Evolutionary conservation across 2,797 vertebrate species (phyloP), one percentile per base, ranked within the genome.

Genomic region (Arremon brunneinucha): DNA sequence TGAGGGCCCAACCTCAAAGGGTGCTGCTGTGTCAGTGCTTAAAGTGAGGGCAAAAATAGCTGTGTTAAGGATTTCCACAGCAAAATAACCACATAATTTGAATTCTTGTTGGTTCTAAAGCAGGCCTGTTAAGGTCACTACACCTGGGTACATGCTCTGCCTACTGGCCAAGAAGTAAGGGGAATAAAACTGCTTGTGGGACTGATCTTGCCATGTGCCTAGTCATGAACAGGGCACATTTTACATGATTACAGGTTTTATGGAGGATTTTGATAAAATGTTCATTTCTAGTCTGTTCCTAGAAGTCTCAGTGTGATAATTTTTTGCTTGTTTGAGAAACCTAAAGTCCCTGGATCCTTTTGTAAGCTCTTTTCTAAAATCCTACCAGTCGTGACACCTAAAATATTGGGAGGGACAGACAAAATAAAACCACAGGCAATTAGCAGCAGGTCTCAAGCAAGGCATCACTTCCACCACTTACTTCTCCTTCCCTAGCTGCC

Each of bases 141-240:
- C 24, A 63, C 24, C 64, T 44, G 35, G 14, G 8, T 43, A 50
- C 74, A 72, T 2, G 6, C 72, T 91, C 41, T 91, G 52, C 26
- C 28, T 17, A 26, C 50, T 84, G 55, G 90, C 83, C 17, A 32
- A 67, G 90, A 32, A 67, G 90, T 74, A 90, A 69, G 39, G 23
- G 35, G 44, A 91, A 67, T 85, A 67, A 86, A 60, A 91, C 39
- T 92, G 59, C 50, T 93, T 92, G 77, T 67, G 68, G 68, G 83
- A 65, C 13, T 46, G 19, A 77, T 44, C 64, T 87, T 74, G 47
- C 53, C 83, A 80, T 16, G n/a, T 27, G n/a, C 41, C 30, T 94
- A 89, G 81, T 95, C 90, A 91, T 95, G 71, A 96, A 68, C 41
- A 56, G 55, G 5, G 4, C 83, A 91, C 74, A 60, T 52, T 57